These are phyloP conservation scores for Ommatoiulus sabulosus DNA, from an alignment of 2,888 invertebrate genomes.

Conservation along the genomic window DNA sequence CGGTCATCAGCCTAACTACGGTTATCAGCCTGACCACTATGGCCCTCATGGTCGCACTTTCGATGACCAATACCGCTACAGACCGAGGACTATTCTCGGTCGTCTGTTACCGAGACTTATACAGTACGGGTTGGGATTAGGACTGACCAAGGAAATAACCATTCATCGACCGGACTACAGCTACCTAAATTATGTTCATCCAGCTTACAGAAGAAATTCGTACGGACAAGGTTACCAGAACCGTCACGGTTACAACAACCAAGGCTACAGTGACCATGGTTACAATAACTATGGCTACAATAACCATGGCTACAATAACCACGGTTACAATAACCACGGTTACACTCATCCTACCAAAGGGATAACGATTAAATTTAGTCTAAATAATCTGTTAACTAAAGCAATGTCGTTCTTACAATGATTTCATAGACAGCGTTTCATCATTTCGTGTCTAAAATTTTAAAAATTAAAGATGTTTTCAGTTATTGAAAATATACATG, in stretches of 20 bases:
- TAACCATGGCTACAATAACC: neutral
- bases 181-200: neutral
- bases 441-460: neutral
- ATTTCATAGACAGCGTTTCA: neutral
- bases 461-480: neutral
- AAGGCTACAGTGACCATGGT: neutral
- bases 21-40: neutral
- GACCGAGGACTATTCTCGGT: neutral
- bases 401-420: neutral
- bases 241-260: neutral
- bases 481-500: no score
- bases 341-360: conserved; percentile 32
- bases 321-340: neutral
- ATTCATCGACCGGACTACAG: neutral
- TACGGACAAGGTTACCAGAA: neutral
- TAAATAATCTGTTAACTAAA: neutral
- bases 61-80: neutral
- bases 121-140: neutral
- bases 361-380: neutral
- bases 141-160: neutral
- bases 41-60: neutral
- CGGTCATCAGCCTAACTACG: neutral
- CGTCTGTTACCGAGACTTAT: neutral
- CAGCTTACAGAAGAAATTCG: neutral
- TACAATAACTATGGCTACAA: neutral